phyloP scores from a whole-genome alignment of 2,797 vertebrate species.

The Acanthurus tractus region DNA sequence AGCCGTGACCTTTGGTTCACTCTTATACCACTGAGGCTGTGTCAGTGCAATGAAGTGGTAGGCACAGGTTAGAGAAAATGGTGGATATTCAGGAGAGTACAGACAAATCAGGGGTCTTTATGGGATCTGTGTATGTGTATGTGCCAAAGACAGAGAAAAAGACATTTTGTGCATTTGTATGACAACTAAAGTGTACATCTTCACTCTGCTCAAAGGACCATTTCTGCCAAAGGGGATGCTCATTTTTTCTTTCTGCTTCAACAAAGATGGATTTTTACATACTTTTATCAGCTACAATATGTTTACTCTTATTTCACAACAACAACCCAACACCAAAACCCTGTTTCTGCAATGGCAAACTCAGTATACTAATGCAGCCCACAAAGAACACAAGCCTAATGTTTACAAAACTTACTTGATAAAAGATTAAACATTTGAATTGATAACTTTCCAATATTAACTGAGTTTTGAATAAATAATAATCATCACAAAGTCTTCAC shows the following conservation, averaged over 20 bases:
- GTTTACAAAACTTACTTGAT: not conserved
- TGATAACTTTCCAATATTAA: not conserved
- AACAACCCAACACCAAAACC: constrained; percentile 11
- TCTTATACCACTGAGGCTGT: constrained; percentile 35
- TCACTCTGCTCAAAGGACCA: constrained; percentile 43
- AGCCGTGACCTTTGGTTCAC: constrained; percentile 49
- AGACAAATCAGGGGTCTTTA: constrained; percentile 31
- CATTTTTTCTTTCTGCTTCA: constrained; percentile 34
- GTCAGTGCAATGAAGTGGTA: not conserved
- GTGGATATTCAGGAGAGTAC: constrained; percentile 17
- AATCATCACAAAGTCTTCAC: not conserved
- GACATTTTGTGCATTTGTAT: constrained; percentile 1
- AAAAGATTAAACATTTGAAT: not conserved
- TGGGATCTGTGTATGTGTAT: constrained; percentile 17
- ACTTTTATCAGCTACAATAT: constrained; percentile 21
- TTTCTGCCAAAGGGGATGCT: constrained; percentile 42
- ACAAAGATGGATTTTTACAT: constrained; percentile 43
- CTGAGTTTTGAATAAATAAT: constrained; percentile 9
- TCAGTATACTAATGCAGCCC: not conserved
- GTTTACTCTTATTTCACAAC: constrained; percentile 2
- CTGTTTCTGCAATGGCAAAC: constrained; percentile 15
- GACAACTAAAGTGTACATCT: constrained; percentile 27
- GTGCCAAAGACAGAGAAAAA: not conserved
- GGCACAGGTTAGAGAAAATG: constrained; percentile 15
- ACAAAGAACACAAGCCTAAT: not conserved